Conservation (phyloP, 2,113 vertebrate genomes). For the Silurus glanis region DNA sequence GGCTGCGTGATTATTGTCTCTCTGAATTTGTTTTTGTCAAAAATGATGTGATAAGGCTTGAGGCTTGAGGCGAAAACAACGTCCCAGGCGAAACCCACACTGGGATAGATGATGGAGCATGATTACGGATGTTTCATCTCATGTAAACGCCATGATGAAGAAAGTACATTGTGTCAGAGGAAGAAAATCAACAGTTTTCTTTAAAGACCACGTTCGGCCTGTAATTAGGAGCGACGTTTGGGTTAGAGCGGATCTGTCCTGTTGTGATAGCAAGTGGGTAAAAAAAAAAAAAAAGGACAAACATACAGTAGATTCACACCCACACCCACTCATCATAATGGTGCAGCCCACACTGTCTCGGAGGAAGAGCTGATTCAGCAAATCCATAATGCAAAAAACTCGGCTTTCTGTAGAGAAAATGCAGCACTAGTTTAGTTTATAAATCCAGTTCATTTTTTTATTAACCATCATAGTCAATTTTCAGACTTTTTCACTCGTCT, state of each 20-base stretch:
- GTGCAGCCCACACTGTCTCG: neutral
- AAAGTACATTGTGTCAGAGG: slow-evolving; percentile 33
- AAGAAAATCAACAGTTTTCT: slow-evolving; percentile 34
- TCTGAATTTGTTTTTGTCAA: slow-evolving; percentile 11
- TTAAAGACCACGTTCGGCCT: slow-evolving; percentile 9
- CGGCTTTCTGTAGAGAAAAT: neutral
- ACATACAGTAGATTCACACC: slow-evolving; percentile 22
- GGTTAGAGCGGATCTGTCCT: slow-evolving; percentile 13
- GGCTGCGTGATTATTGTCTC: slow-evolving; percentile 4
- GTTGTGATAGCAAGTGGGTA: slow-evolving; percentile 27
- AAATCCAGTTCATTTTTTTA: neutral
- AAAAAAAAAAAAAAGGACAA: neutral
- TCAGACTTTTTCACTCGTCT: neutral
- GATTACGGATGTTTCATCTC: slow-evolving; percentile 22
- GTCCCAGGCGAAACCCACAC: slow-evolving; percentile 28
- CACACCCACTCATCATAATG: neutral
- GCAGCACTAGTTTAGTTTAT: neutral
- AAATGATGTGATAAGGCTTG: slow-evolving; percentile 14
- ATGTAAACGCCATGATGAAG: slow-evolving; percentile 33
- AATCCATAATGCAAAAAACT: neutral
- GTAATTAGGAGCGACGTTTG: slow-evolving; percentile 32
- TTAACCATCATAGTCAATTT: neutral
- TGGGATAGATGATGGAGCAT: slow-evolving; percentile 5
- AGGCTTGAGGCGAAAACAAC: slow-evolving; percentile 16
- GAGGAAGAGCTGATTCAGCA: neutral